A percentile compares a stretch with the other conserved stretches of the same genome.
Conservation (phyloP, 53 echinoderm and acorn worm genomes). For the Actinopyga echinites region DNA sequence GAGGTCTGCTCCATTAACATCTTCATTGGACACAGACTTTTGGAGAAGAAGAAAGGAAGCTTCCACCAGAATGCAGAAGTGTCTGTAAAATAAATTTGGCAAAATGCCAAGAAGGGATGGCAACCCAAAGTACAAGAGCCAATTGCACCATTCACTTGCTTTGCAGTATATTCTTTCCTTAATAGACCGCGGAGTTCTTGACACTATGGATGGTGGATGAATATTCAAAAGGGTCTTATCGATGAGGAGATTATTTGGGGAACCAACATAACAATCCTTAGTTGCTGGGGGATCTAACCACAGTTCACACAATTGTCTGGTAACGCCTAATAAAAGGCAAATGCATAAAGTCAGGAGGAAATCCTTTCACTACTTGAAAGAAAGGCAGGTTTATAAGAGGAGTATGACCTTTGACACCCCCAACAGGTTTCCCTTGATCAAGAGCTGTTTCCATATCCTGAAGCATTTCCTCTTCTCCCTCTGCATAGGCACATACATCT, state of each 20-base stretch:
- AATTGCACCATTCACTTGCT: constrained; percentile 46
- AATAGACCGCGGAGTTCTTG: constrained; percentile 1
- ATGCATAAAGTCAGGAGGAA: constrained; percentile 56
- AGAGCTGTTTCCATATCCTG: constrained; percentile 46
- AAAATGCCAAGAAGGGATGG: constrained; percentile 57
- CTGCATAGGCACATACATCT: constrained; percentile 53
- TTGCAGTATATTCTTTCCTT: constrained; percentile 43
- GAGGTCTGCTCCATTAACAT: constrained; percentile 24
- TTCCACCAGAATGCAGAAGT: constrained; percentile 49
- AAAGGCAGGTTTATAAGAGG: constrained; percentile 50
- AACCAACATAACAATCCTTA: constrained; percentile 26
- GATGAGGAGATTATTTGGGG: not conserved
- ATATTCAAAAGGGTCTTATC: not conserved
- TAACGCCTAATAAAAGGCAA: constrained; percentile 42
- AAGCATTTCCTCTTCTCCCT: constrained; percentile 56
- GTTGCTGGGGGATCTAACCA: constrained; percentile 42
- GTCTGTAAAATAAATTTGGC: constrained; percentile 16
- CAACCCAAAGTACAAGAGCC: constrained; percentile 23
- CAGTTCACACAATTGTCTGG: constrained; percentile 30
- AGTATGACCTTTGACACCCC: constrained; percentile 62
- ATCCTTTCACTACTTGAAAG: constrained; percentile 41
- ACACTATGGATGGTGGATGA: not conserved
- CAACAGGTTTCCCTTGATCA: constrained; percentile 29
- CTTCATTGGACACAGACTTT: constrained; percentile 49
- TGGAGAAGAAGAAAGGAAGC: constrained; percentile 57